Evolutionary conservation across 2,113 vertebrate species (phyloP).

Genomic region (Pollachius pollachius): DNA sequence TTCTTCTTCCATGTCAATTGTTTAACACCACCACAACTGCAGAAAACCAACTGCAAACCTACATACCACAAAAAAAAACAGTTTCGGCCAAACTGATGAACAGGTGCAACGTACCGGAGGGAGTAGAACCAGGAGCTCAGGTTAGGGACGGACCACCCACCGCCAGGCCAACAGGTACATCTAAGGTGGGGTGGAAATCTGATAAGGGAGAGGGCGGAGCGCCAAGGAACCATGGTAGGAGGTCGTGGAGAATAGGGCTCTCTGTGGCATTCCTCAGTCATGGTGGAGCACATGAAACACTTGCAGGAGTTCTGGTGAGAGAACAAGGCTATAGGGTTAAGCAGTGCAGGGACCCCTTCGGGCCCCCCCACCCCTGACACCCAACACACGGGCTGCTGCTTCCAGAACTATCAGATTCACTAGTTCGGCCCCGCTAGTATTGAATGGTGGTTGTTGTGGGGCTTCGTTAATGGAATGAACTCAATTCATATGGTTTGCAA

Average conservation of each 20-base stretch:
- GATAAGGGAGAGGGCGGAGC: conserved; percentile 33
- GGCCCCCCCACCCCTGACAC: too few species aligned
- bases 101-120: conserved; percentile 49
- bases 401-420: too few species aligned
- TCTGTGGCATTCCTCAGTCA: conserved; percentile 27
- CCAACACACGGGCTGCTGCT: too few species aligned
- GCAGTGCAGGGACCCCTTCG: too few species aligned
- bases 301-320: conserved; percentile 21
- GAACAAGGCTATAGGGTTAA: conserved; percentile 30
- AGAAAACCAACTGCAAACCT: conserved; percentile 56
- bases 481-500: too few species aligned
- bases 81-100: conserved; percentile 68
- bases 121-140: conserved; percentile 41
- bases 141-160: conserved; percentile 68
- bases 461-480: too few species aligned
- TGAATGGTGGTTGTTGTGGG: too few species aligned
- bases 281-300: conserved; percentile 37
- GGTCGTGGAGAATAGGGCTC: conserved; percentile 26
- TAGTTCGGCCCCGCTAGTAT: too few species aligned
- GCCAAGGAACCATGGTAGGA: conserved; percentile 32
- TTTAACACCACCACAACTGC: background rate
- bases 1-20: too few species aligned
- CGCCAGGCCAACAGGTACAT: conserved; percentile 62
- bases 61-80: conserved; percentile 13
- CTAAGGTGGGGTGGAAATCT: conserved; percentile 62